phyloP scores from a whole-genome alignment of 2,888 invertebrate genomes.

The Ferrisia virgata region DNA sequence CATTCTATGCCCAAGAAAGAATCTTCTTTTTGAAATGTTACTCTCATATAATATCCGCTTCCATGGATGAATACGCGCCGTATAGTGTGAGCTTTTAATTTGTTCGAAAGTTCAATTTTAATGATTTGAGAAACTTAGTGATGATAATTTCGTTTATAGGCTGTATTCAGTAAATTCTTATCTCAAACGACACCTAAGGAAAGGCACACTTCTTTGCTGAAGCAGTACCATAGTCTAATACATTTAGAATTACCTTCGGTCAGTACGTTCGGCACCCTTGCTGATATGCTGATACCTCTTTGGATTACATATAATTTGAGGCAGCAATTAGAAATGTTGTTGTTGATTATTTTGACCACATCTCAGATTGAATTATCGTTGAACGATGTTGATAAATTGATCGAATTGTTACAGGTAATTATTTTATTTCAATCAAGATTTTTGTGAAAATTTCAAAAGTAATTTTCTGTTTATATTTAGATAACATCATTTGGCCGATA shows the following conservation, averaged over 20 bases:
- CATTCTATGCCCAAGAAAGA: slow-evolving; percentile 35
- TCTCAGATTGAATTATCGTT: slow-evolving; percentile 19
- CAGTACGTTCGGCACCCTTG: not conserved
- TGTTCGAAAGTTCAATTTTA: not conserved
- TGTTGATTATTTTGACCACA: slow-evolving; percentile 20
- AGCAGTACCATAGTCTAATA: slow-evolving; percentile 25
- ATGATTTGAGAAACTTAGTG: not conserved
- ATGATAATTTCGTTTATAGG: not conserved
- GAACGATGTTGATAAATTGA: slow-evolving; percentile 34
- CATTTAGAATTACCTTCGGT: slow-evolving; percentile 33
- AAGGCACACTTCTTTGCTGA: slow-evolving; percentile 22
- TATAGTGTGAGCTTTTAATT: not conserved
- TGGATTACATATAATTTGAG: slow-evolving; percentile 39
- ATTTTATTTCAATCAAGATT: not conserved
- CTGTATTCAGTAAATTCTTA: slow-evolving; percentile 23
- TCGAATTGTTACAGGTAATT: slow-evolving; percentile 23
- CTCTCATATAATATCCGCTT: slow-evolving; percentile 29
- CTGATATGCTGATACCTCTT: slow-evolving; percentile 29
- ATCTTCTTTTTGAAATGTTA: slow-evolving; percentile 42
- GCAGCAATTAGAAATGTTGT: slow-evolving; percentile 29
- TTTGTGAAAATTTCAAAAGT: not conserved
- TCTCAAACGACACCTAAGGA: not conserved
- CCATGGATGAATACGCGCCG: slow-evolving; percentile 21
- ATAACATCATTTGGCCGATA: slow-evolving; percentile 37
- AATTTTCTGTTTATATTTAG: not conserved